Evolutionary conservation across 2,797 vertebrate species (phyloP).

Genomic region (Pipistrellus pipistrellus): DNA sequence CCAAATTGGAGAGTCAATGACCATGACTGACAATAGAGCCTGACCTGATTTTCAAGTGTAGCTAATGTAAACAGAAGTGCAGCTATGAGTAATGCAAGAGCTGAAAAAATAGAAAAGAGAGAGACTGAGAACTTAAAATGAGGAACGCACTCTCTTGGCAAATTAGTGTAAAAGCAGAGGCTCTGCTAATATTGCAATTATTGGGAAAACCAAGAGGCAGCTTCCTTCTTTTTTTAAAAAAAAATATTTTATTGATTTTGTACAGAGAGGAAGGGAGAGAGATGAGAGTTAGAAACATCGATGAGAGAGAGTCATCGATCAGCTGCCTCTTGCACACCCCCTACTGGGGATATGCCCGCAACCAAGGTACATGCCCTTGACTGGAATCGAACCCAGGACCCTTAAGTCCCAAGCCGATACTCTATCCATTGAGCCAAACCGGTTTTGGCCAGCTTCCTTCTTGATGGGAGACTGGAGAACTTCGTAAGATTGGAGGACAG

Average conservation of each 20-base stretch:
- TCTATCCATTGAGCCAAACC: too few species aligned
- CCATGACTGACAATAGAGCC: not conserved
- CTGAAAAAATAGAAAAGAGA: not conserved
- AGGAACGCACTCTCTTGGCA: not conserved
- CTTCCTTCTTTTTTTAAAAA: not conserved
- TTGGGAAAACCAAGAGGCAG: not conserved
- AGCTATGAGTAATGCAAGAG: not conserved
- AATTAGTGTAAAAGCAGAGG: slow-evolving; percentile 4
- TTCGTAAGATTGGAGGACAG: not conserved
- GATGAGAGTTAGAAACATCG: too few species aligned
- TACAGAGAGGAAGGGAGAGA: too few species aligned
- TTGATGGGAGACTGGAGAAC: not conserved
- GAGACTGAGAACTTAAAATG: not conserved
- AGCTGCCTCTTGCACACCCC: too few species aligned
- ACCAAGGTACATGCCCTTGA: too few species aligned
- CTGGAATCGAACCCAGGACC: too few species aligned
- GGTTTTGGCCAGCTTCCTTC: not conserved
- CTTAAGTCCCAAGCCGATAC: too few species aligned
- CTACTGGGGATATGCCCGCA: too few species aligned
- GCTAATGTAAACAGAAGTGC: not conserved
- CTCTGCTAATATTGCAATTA: not conserved
- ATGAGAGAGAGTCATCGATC: too few species aligned
- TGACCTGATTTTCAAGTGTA: not conserved
- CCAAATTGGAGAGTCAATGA: not conserved
- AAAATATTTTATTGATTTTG: too few species aligned